Conservation (phyloP, 2,888 invertebrate genomes). For the Chrysolina americana region DNA sequence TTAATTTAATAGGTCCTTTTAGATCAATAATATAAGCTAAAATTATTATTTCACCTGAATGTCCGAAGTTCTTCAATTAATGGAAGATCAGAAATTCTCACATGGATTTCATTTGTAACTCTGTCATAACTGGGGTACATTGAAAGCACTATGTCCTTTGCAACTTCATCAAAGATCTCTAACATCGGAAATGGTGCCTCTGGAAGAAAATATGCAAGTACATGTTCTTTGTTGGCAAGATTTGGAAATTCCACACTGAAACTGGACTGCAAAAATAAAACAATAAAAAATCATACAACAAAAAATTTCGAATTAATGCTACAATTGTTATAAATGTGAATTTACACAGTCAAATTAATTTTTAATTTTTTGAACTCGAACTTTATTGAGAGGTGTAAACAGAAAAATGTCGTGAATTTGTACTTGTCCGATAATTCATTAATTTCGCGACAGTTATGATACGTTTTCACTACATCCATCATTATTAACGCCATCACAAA, state of each 20-base stretch:
- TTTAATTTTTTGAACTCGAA: too few relatives aligned
- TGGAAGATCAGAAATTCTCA: slow-evolving; percentile 94
- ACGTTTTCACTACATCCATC: too few relatives aligned
- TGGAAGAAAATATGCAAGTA: slow-evolving; percentile 95
- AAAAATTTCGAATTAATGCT: too few relatives aligned
- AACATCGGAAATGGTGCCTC: slow-evolving; percentile 98
- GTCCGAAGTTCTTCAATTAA: slow-evolving; percentile 96
- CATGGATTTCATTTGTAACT: slow-evolving; percentile 94
- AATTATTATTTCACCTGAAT: slow-evolving; percentile 75
- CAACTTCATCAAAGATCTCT: slow-evolving; percentile 95
- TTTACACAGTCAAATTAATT: too few relatives aligned
- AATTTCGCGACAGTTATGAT: too few relatives aligned
- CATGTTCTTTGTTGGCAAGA: slow-evolving; percentile 91
- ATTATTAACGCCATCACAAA: too few relatives aligned
- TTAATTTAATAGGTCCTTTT: too few relatives aligned
- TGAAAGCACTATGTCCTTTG: slow-evolving; percentile 92
- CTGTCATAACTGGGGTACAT: slow-evolving; percentile 97
- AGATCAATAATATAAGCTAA: too few relatives aligned
- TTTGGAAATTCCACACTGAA: slow-evolving; percentile 95
- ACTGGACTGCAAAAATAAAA: slow-evolving; percentile 73
- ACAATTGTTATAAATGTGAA: too few relatives aligned
- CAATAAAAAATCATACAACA: slow-evolving; percentile 26
- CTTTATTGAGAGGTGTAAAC: too few relatives aligned
- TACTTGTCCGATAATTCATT: too few relatives aligned
- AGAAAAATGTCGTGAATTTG: too few relatives aligned